Base-by-base conservation (phyloP, 2,113 vertebrate genomes). In the Synchiropus splendidus region DNA sequence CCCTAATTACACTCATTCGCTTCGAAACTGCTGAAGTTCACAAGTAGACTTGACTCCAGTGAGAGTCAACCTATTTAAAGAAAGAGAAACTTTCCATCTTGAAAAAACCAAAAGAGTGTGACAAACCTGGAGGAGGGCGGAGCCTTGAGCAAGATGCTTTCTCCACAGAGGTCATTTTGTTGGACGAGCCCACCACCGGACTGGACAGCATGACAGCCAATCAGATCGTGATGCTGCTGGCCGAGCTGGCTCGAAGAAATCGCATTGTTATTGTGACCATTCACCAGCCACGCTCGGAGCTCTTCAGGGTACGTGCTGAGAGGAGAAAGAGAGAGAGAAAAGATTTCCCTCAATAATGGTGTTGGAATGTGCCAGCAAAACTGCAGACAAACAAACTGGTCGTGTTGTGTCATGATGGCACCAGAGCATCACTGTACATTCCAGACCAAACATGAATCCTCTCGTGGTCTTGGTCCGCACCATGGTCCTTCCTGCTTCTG, bases 121-220 rank as follows among this genome's bases (percentile, higher is more conserved):
- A 68, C 59, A 80, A 66, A 16, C 21, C 16, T 47, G 37, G 14
- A n/a, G 15, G 42, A 18, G 16, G n/a, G n/a, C n/a, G n/a, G n/a
- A n/a, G n/a, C n/a, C n/a, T n/a, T n/a, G 18, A 10, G 39, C 5
- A 45, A 68, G 58, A 68, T 42, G 64, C 70, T 60, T 33, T 27
- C 30, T 45, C 16, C 8, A 36, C 83, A 98, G 94, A 88, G 61
- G 64, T 98, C 51, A 90, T 98, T 83, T 77, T 98, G 17, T 82
- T 97, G 55, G 94, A 98, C 39, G 92, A 97, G 61, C 92, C 92
- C 4, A 97, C 95, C 0, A 97, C 92, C 0, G 91, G 94, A 35
- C 79, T 97, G 77, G 92, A 97, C 85, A 93, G 90, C 67, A 88
- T 92, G 90, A 94, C 91, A 0, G 90, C 92, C 39, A 97, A 91